phyloP scores from a whole-genome alignment of 2,113 vertebrate species.

The Psammodynastes pulverulentus region DNA sequence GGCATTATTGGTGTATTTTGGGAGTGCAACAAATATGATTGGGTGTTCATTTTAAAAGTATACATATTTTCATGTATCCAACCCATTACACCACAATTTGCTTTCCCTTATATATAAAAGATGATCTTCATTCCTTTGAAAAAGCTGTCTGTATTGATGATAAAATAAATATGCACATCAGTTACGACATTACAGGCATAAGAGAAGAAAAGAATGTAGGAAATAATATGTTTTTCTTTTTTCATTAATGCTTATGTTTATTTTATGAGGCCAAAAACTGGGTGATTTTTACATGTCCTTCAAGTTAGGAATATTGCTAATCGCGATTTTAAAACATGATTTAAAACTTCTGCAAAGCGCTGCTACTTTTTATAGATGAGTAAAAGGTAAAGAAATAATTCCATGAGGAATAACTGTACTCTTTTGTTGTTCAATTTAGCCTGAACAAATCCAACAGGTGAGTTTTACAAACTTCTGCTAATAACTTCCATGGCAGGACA shows the following conservation, averaged over 20 bases:
- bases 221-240: neutral
- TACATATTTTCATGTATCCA: neutral
- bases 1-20: neutral
- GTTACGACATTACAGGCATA: neutral
- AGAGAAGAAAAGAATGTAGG: neutral
- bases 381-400: neutral
- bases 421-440: neutral
- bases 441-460: rapidly evolving
- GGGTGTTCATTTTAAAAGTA: neutral
- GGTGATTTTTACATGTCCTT: neutral
- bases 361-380: neutral
- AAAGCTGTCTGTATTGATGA: neutral
- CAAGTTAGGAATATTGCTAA: neutral
- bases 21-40: neutral
- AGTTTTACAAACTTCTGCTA: neutral
- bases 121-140: neutral
- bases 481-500: neutral
- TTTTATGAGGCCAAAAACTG: neutral
- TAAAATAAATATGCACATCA: neutral
- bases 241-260: neutral
- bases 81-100: neutral
- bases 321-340: neutral
- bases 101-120: neutral
- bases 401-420: neutral
- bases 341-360: neutral